Conservation (phyloP, 2,113 vertebrate genomes). For the Rhineura floridana region DNA sequence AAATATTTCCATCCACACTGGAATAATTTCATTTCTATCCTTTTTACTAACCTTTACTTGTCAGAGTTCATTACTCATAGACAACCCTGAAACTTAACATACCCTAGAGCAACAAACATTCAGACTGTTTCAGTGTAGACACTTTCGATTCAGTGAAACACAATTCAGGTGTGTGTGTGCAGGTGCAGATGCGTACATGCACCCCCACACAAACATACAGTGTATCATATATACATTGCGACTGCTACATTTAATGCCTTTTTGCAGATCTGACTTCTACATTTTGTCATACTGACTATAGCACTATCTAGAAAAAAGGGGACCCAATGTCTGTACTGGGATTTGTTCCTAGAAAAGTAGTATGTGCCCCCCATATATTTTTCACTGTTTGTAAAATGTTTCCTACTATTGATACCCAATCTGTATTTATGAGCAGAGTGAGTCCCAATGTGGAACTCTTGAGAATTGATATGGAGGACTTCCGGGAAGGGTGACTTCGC, state of each 20-base stretch:
- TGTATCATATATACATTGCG: neutral
- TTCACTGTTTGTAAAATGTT: fast-evolving
- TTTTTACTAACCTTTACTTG: neutral
- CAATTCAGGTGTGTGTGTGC: neutral
- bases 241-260: neutral
- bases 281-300: neutral
- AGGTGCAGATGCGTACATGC: too few species aligned
- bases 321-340: neutral
- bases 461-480: too few species aligned
- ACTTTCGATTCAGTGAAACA: neutral
- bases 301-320: neutral
- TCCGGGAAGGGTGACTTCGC: too few species aligned
- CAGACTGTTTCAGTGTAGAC: neutral
- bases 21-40: neutral
- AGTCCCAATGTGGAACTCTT: too few species aligned
- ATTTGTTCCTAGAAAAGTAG: fast-evolving
- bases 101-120: neutral
- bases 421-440: fast-evolving
- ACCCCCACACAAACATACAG: neutral
- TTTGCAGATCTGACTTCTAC: neutral
- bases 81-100: neutral
- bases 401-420: neutral
- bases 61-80: neutral
- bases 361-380: fast-evolving
- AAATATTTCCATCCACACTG: neutral